Evolutionary conservation across 2,797 vertebrate genomes (phyloP).

Genomic region (Argentina silus): DNA sequence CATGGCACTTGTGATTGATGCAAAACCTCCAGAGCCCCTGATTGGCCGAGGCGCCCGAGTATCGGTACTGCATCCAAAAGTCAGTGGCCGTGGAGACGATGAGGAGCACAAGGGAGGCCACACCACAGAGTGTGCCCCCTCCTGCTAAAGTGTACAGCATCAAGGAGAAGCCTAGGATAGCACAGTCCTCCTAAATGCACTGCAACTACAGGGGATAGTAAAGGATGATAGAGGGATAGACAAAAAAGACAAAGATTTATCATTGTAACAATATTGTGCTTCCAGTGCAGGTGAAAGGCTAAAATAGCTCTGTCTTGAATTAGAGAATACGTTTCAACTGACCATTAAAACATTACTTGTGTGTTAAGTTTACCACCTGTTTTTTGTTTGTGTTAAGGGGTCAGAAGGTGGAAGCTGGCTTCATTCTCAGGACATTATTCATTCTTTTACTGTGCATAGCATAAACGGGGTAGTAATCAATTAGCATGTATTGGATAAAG

Average conservation of each 20-base stretch:
- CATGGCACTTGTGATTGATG: conserved; percentile 83
- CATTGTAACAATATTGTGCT: not conserved
- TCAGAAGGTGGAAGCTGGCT: not conserved
- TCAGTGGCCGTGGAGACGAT: conserved; percentile 84
- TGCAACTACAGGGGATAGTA: conserved; percentile 46
- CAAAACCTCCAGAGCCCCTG: conserved; percentile 88
- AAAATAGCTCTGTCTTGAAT: not conserved
- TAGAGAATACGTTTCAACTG: not conserved
- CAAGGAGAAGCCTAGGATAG: conserved; percentile 55
- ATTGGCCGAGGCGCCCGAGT: conserved; percentile 78
- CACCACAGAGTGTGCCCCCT: conserved; percentile 82
- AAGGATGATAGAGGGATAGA: not conserved
- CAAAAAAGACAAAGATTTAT: conserved; percentile 9
- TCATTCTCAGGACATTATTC: not conserved
- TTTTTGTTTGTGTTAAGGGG: not conserved
- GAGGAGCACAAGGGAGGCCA: conserved; percentile 81
- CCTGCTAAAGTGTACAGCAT: conserved; percentile 81
- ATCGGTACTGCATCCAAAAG: conserved; percentile 87
- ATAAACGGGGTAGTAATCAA: no score
- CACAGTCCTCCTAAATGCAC: conserved; percentile 58
- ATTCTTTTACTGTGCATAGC: not conserved
- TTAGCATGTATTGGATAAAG: no score
- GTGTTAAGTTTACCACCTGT: not conserved
- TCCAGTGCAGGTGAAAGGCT: not conserved
- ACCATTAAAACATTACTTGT: no score